phyloP scores from a whole-genome alignment of 2,888 invertebrate genomes.

The Mallateleia sp. region DNA sequence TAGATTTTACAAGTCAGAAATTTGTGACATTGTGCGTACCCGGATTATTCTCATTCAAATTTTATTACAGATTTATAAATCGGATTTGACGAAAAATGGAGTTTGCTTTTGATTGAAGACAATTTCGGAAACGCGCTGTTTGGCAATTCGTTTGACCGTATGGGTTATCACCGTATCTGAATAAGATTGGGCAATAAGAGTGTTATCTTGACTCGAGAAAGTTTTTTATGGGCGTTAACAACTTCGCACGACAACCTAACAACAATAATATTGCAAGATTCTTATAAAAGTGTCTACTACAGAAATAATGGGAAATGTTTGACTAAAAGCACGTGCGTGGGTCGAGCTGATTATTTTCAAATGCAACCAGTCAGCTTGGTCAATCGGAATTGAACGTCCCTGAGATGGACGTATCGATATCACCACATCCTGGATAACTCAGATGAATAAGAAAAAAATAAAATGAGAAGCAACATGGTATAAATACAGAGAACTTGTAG shows the following conservation, averaged over 20 bases:
- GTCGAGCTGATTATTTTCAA: constrained; percentile 68
- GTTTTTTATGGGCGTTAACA: constrained; percentile 68
- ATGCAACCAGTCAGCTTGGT: too few relatives aligned
- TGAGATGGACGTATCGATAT: too few relatives aligned
- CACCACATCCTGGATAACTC: too few relatives aligned
- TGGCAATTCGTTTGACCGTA: neutral
- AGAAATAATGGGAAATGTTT: constrained; percentile 68
- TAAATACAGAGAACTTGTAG: too few relatives aligned
- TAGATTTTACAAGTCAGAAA: neutral
- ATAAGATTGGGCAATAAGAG: constrained; percentile 51
- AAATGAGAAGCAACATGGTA: too few relatives aligned
- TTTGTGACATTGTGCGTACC: neutral
- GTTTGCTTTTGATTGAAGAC: constrained; percentile 40
- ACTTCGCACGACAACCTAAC: constrained; percentile 55
- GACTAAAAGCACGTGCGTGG: constrained; percentile 53
- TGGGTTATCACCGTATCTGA: constrained; percentile 42
- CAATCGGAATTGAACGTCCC: too few relatives aligned
- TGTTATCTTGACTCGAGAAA: constrained; percentile 45
- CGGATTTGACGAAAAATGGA: constrained; percentile 18
- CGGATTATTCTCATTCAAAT: constrained; percentile 41
- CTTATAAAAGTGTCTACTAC: constrained; percentile 53
- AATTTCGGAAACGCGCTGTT: constrained; percentile 27
- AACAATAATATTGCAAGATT: constrained; percentile 65
- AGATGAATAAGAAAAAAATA: too few relatives aligned
- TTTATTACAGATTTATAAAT: constrained; percentile 46